phyloP scores from a whole-genome alignment of 2,888 invertebrate genomes.

The Drosophila acutilabella region DNA sequence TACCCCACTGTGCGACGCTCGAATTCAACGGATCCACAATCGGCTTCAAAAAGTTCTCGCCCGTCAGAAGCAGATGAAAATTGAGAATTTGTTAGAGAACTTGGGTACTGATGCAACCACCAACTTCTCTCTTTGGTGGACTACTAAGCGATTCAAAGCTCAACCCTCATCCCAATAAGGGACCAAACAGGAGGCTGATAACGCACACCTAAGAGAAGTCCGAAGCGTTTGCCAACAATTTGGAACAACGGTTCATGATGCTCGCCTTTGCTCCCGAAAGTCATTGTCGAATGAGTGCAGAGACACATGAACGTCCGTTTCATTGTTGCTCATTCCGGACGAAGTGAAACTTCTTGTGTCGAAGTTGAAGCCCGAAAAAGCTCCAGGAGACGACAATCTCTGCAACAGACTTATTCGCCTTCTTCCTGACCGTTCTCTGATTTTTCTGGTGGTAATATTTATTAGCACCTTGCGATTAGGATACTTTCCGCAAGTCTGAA shows the following conservation, averaged over 20 bases:
- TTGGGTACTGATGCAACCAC: neutral
- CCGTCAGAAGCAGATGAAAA: neutral
- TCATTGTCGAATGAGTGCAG: too few species aligned
- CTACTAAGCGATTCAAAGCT: too few species aligned
- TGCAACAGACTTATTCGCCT: neutral
- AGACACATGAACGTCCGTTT: too few species aligned
- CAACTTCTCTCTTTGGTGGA: neutral
- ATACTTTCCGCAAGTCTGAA: neutral
- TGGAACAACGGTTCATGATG: neutral
- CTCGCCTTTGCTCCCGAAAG: too few species aligned
- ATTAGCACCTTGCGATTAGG: neutral
- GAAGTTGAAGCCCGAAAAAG: neutral
- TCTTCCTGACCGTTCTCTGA: neutral
- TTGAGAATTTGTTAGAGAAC: neutral
- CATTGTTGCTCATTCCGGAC: neutral
- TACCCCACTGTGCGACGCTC: too few species aligned
- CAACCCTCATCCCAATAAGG: too few species aligned
- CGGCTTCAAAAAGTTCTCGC: too few species aligned
- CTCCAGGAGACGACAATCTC: neutral
- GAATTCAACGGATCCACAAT: too few species aligned
- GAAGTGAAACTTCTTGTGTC: slow-evolving; percentile 3
- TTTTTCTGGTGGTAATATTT: neutral
- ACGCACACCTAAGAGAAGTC: neutral
- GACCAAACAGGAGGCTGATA: too few species aligned
- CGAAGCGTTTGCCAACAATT: slow-evolving; percentile 3